Base-by-base conservation (phyloP, 2,113 vertebrate genomes). In the Nyctereutes procyonoides region DNA sequence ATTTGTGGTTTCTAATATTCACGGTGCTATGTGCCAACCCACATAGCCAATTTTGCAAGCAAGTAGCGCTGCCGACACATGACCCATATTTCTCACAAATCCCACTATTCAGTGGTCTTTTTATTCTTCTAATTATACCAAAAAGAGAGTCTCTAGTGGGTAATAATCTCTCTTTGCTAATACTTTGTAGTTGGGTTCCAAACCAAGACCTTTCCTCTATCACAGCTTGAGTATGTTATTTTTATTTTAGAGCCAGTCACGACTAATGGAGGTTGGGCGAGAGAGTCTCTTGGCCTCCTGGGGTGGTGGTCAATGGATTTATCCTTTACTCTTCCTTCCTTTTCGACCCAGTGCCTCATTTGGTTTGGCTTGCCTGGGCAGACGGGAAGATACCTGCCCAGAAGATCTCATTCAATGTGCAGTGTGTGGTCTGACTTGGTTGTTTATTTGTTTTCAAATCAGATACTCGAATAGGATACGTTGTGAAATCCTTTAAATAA, bases 1-100 rank as follows among this genome's bases (percentile, higher is more conserved):
- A 93, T 92, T 38, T 83, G 94, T 80, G 93, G 95, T 96, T 97
- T 95, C 73, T 65, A 76, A 93, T 92, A 83, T 91, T 94, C 71
- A 38, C 15, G 0, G 92, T 77, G 76, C 48, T 55, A 1, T 48
- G 48, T 91, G 96, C 97, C 96, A 98, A 96, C 74, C 84, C 65
- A 80, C 74, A 94, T 3, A 93, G 92, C 83, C 82, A 86, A 76
- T 90, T 91, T 71, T 90, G 79, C 30, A 32, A 73, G 55, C 90
- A 62, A 69, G 76, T 2, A 12, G 48, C 62, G 80, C 76, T 86
- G 71, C 65, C 24, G 48, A 93, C 86, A 92, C 43, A 74, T 85
- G 89, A 83, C 88, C 93, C 38, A 19, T 63, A 88, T 88, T 90
- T 84, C 93, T 96, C 80, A 73, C 55, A 79, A 84, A 96, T 74